Percentiles rank a stretch among this genome's conserved stretches.
Conservation (phyloP, 2,113 vertebrate genomes). For the Thamnaconus septentrionalis region DNA sequence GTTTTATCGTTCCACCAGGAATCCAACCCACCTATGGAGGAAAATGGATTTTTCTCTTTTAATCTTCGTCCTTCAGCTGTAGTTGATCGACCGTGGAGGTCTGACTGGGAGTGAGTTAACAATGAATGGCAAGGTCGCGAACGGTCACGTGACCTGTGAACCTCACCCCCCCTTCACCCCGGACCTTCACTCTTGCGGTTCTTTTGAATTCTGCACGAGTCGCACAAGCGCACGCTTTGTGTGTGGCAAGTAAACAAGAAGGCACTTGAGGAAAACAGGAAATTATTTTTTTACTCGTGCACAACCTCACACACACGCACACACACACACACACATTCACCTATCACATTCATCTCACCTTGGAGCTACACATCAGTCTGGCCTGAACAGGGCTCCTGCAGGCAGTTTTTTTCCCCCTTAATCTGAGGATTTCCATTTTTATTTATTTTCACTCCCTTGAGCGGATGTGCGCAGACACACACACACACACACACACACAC, state of each 20-base stretch:
- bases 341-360: slow-evolving; percentile 50
- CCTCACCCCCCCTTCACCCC: not conserved
- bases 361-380: slow-evolving; percentile 33
- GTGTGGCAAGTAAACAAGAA: too few species aligned
- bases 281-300: too few species aligned
- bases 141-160: not conserved
- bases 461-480: slow-evolving; percentile 7
- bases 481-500: not conserved
- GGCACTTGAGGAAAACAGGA: too few species aligned
- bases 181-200: too few species aligned
- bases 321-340: slow-evolving; percentile 18
- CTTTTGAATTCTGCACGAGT: too few species aligned
- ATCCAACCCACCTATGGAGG: not conserved
- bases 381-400: slow-evolving; percentile 40
- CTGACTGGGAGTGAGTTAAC: slow-evolving; percentile 12
- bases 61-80: not conserved
- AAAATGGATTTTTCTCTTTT: not conserved
- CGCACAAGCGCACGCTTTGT: too few species aligned
- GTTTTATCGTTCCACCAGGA: too few species aligned
- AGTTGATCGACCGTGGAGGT: slow-evolving; percentile 21
- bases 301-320: not conserved
- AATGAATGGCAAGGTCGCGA: slow-evolving; percentile 35
- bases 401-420: slow-evolving; percentile 47
- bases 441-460: slow-evolving; percentile 40
- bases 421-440: slow-evolving; percentile 51